Evolutionary conservation across 2,888 invertebrate genomes (phyloP).

Genomic region (Gymnoscelis rufifasciata): DNA sequence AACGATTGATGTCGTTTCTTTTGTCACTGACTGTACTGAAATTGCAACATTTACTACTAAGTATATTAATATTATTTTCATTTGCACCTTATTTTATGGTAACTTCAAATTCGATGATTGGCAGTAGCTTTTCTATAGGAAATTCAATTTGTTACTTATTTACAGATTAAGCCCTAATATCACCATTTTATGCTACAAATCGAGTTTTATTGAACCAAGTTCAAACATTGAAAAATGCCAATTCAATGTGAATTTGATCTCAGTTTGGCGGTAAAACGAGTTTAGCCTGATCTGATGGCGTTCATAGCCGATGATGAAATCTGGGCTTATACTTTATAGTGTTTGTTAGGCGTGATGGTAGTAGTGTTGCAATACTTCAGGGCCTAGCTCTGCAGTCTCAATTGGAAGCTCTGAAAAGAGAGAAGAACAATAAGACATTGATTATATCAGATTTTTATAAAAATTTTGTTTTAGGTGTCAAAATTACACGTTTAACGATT

Average conservation of each 20-base stretch:
- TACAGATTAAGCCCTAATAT: neutral
- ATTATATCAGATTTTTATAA: no score
- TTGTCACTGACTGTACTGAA: slow-evolving; percentile 12
- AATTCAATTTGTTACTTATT: slow-evolving; percentile 8
- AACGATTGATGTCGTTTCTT: neutral
- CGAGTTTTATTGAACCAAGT: no score
- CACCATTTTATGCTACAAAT: slow-evolving; percentile 6
- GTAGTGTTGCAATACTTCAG: slow-evolving; percentile 66
- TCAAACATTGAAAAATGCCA: no score
- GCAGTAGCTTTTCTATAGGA: slow-evolving; percentile 1
- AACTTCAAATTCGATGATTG: slow-evolving; percentile 13
- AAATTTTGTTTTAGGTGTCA: no score
- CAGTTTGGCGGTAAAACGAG: no score
- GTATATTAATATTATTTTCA: neutral
- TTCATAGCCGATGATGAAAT: no score
- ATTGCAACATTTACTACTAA: slow-evolving; percentile 15
- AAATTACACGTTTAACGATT: no score
- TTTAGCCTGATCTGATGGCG: no score
- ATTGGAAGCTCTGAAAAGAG: slow-evolving; percentile 59
- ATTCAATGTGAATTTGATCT: no score
- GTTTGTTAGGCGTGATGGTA: slow-evolving; percentile 40
- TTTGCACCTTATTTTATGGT: slow-evolving; percentile 11
- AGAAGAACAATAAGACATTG: slow-evolving; percentile 11
- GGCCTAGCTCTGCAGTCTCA: slow-evolving; percentile 49
- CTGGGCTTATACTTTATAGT: neutral